Base-by-base conservation (phyloP, 2,797 vertebrate genomes). In the Smutsia temminckii region DNA sequence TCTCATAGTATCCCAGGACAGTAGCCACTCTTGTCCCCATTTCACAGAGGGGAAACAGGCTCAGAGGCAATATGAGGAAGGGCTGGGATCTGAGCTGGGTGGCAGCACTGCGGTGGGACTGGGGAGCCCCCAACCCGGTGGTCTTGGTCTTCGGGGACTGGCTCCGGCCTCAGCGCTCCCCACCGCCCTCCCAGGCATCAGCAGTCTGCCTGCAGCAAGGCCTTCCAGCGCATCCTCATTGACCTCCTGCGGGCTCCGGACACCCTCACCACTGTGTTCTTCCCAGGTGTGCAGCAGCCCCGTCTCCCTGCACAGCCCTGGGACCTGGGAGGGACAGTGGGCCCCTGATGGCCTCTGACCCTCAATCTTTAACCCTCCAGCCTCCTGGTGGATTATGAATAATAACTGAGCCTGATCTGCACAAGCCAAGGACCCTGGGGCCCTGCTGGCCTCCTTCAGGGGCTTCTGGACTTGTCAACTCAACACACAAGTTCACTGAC, bases 371-470 rank as follows among this genome's bases (percentile, higher is more conserved):
- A 93, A 96, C 95, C 88, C 63, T 46, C 18, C 98, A 99, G 99
- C 99, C 49, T 99, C 99, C 95, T 99, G 99, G 99, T 99, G 99
- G 99, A 99, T 99, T 97, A 98, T 99, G 99, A 99, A 99, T 98
- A 99, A 99, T 97, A 99, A 99, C 98, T 99, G 99, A 99, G 57
- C 53, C 18, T 0, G 40, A 59, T 37, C 81, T 80, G 64, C 85
- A 2, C 64, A 66, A 79, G 32, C 42, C 81, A 83, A 94, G 74
- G 94, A 87, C 85, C 49, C 77, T 13, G 46, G 81, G 87, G 71
- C 93, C 75, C 83, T 85, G 78, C 91, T 69, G 87, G 77, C 83
- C 85, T 91, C 91, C 75, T 80, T n/a, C 89, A 74, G 91, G 95
- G 96, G 37, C 92, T 93, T 89, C 95, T 57, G 95, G 74, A 93